These are phyloP conservation scores for Neoarius graeffei DNA, from an alignment of 2,113 vertebrate species.

Conservation along the genomic window DNA sequence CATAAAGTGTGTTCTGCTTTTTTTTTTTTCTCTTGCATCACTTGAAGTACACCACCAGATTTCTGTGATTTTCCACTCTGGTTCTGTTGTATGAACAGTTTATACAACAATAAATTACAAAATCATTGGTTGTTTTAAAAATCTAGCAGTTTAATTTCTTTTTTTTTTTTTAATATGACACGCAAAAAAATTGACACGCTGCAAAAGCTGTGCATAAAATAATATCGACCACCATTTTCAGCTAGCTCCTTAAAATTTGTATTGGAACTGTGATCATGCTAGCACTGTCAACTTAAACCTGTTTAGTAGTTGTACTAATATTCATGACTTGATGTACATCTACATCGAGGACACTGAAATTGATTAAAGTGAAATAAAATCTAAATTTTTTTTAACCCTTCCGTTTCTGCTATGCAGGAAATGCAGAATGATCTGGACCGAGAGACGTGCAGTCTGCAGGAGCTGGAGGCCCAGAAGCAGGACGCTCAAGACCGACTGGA, in stretches of 20 bases:
- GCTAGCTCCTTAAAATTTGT: neutral
- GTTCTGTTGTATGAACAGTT: neutral
- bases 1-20: neutral
- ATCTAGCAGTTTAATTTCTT: neutral
- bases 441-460: slow-evolving; percentile 87
- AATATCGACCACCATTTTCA: neutral
- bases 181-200: neutral
- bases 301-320: neutral
- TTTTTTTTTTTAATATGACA: neutral
- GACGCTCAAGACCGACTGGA: slow-evolving; percentile 93
- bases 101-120: neutral
- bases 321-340: neutral
- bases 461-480: slow-evolving; percentile 94
- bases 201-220: neutral
- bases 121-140: neutral
- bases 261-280: neutral
- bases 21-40: neutral
- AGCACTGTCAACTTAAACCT: neutral
- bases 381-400: neutral
- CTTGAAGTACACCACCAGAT: neutral
- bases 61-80: neutral
- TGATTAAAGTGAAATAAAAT: neutral
- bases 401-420: slow-evolving; percentile 73
- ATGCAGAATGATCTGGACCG: slow-evolving; percentile 93
- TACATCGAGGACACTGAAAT: neutral